phyloP scores from a whole-genome alignment of 2,797 vertebrate species.

The Margarornis squamiger region DNA sequence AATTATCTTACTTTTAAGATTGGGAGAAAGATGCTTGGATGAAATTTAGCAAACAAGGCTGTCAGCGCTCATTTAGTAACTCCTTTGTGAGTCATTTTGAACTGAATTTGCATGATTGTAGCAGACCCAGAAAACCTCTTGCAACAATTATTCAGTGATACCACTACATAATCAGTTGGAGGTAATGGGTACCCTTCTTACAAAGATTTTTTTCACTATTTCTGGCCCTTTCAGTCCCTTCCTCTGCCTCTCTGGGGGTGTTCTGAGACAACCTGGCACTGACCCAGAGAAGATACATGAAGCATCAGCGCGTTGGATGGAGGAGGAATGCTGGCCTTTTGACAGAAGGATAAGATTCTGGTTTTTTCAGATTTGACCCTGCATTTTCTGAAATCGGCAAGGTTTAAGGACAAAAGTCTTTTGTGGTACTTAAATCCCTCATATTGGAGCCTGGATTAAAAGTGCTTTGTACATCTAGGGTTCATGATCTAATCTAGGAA shows the following conservation, averaged over 20 bases:
- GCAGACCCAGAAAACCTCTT: conserved; percentile 18
- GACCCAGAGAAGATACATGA: background rate
- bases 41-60: conserved; percentile 36
- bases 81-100: conserved; percentile 15
- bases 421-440: background rate
- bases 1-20: conserved; percentile 42
- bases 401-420: background rate
- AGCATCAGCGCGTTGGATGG: background rate
- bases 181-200: background rate
- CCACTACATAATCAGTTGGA: background rate
- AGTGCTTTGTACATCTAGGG: background rate
- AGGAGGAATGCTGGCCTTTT: background rate
- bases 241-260: background rate
- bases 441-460: background rate
- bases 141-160: background rate
- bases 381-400: background rate
- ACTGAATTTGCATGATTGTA: background rate
- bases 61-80: background rate
- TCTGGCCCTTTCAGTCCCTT: background rate
- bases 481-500: background rate
- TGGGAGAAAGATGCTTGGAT: conserved; percentile 40
- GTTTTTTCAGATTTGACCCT: background rate
- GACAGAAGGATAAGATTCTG: background rate
- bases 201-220: background rate
- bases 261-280: background rate